Evolutionary conservation across 2,888 invertebrate genomes (phyloP), one percentile per base, ranked within the genome.

Genomic region (Aricia artaxerxes): DNA sequence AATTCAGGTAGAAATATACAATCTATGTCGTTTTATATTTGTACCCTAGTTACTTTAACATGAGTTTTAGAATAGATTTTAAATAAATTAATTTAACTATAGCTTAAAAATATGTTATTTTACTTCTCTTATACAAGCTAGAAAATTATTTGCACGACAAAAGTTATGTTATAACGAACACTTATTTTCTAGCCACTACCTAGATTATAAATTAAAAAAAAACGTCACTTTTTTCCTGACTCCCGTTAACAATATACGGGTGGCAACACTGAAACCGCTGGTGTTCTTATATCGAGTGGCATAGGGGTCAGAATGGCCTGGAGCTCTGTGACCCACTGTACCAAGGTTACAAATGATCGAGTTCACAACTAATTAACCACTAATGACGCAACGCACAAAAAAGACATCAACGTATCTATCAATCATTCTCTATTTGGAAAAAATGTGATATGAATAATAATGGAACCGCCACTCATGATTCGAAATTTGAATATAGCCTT

Each of bases 341-440:
- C 86, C 86, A 85, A 85, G 85, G 85, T 84, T 88, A 90, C 92
- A 90, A 92, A 92, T 90, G 91, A 92, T 89, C 88, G 88, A 90
- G 87, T 91, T 91, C 90, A 92, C 91, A 90, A 90, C 89, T 88
- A 82, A 82, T 82, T 82, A 82, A 82, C 81, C 82, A 78, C 82
- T 82, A 82, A 82, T 82, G 82, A 82, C 81, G 82, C 81, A 82
- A 82, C 81, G 79, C 73, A 82, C 81, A 82, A 82, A 82, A 82
- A 82, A 82, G 81, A 81, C 82, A 82, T 82, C 82, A 82, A 82
- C 81, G 80, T 80, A 79, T 81, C 82, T 79, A 82, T 82, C 82
- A 82, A 82, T 82, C 82, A 82, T 82, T 81, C 81, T 75, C 81
- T 81, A 80, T 81, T 81, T 81, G 81, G 81, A 83, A 83, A 83